phyloP scores from a whole-genome alignment of 2,113 vertebrate genomes.

The Myiopsitta monachus region DNA sequence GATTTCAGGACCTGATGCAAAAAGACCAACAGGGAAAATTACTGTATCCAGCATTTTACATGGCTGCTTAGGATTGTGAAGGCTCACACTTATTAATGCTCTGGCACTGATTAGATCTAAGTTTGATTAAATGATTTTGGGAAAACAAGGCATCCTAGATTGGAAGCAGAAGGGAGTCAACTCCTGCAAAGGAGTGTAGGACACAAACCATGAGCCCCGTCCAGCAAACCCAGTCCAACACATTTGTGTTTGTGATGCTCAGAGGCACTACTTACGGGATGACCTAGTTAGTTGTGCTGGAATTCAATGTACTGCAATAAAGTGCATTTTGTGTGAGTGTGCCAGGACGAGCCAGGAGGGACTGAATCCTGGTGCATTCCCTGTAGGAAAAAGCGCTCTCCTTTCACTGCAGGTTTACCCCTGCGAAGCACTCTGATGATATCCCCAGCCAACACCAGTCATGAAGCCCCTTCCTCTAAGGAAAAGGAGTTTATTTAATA shows the following conservation, averaged over 20 bases:
- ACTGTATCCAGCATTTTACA: not conserved
- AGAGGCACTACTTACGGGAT: accelerated
- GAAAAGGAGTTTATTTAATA: not conserved
- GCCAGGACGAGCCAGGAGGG: accelerated
- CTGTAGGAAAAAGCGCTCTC: not conserved
- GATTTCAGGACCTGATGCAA: not conserved
- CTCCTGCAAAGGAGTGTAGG: accelerated
- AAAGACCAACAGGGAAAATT: not conserved
- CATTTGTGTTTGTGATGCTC: not conserved
- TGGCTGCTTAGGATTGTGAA: not conserved
- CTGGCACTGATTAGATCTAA: not conserved
- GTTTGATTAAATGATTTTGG: not conserved
- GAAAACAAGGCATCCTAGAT: not conserved
- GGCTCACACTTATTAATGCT: not conserved
- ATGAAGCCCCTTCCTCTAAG: not conserved
- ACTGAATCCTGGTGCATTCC: not conserved
- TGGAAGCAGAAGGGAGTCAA: not conserved
- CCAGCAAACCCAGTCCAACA: not conserved
- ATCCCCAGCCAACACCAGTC: not conserved
- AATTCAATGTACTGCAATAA: not conserved
- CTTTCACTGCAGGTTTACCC: not conserved
- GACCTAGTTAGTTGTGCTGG: accelerated
- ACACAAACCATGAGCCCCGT: not conserved
- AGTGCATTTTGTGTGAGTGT: accelerated
- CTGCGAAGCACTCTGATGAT: not conserved